These are phyloP conservation scores for Chamaea fasciata DNA, from an alignment of 2,113 vertebrate genomes.

Conservation along the genomic window DNA sequence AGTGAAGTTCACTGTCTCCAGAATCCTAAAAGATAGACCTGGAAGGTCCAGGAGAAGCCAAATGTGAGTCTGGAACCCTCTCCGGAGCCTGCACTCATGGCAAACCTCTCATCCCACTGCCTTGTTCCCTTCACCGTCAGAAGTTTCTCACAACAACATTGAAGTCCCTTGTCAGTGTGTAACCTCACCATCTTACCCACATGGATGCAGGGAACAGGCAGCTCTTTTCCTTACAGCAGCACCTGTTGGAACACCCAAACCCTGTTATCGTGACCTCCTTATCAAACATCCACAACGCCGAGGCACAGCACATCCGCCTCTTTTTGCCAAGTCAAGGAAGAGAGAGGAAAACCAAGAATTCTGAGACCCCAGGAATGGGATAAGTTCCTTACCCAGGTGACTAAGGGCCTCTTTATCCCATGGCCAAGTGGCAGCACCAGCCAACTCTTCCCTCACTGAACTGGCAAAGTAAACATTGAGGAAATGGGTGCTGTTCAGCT, in stretches of 20 bases:
- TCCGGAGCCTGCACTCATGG: background rate
- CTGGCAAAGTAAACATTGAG: slow-evolving; percentile 96
- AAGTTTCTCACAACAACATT: background rate
- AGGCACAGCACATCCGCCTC: background rate
- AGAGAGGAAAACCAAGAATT: background rate
- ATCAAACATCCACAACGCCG: background rate
- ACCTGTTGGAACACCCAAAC: background rate
- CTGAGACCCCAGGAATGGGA: background rate
- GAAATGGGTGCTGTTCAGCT: slow-evolving; percentile 84
- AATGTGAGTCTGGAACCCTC: background rate
- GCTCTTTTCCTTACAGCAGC: background rate
- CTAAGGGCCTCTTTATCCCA: slow-evolving; percentile 95
- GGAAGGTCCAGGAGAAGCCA: background rate
- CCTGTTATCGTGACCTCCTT: background rate
- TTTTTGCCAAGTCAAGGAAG: background rate
- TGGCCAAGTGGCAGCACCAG: slow-evolving; percentile 95
- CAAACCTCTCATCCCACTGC: background rate
- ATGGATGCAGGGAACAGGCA: background rate
- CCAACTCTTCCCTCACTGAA: slow-evolving; percentile 88
- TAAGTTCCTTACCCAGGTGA: slow-evolving; percentile 77
- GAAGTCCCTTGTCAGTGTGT: background rate
- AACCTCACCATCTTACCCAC: background rate
- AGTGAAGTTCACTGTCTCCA: background rate
- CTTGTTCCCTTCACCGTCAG: background rate
- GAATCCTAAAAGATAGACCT: background rate